Base-by-base conservation (phyloP, 2,797 vertebrate genomes). In the Peromyscus nudipes region DNA sequence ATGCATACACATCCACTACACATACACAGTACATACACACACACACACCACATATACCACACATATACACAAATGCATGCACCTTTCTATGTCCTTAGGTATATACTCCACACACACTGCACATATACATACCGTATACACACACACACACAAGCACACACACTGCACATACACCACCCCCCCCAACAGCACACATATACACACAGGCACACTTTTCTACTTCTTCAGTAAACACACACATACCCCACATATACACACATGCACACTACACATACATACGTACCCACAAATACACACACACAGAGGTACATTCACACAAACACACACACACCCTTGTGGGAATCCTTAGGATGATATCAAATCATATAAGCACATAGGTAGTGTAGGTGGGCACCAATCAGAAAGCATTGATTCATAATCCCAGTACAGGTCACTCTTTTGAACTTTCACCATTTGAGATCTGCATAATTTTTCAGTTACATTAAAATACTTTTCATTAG, bases 401-500 rank as follows among this genome's bases (percentile, higher is more conserved):
- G 82, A 92, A 83, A 90, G 92, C 95, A 67, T 92, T 43, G 62
- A 13, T 69, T 77, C 31, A 71, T 27, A 87, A 40, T 90, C n/a
- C n/a, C 6, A 81, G 43, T 9, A 11, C 52, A 52, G 80, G 6
- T 76, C 67, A 1, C 89, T 55, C 71, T 80, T 75, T n/a, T 52
- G 71, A 82, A 77, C 67, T 97, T 81, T 46, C 10, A 67, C 96
- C 46, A 43, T 90, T 16, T 71, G 4, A 94, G 62, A 49, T 75
- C 77, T 46, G 40, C 0, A 49, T 62, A 7, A 23, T 17, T 91
- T 96, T 87, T 84, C 11, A 93, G 27, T 60, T 92, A 64, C 3
- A 62, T 40, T 97, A 52, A 95, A 93, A 91, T 43, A 17, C 13
- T 79, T 91, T 83, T 91, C 83, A 57, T 92, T 95, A 43, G n/a